Evolutionary conservation across 37 sponge, comb jelly and placozoan genomes (phyloP).

Genomic region (Hexactinellida sp.): DNA sequence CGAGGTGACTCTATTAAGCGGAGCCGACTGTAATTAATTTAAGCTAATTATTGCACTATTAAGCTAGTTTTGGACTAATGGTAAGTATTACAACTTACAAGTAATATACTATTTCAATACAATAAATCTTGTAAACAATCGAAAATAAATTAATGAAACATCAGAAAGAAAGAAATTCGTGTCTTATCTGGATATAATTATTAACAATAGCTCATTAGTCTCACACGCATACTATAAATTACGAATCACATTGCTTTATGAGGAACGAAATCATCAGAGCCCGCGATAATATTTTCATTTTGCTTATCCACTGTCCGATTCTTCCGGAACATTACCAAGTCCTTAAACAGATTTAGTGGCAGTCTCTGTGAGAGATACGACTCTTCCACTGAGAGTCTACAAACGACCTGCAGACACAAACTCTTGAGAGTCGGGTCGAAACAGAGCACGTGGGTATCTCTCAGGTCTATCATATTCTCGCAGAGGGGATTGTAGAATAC

Average conservation of each 20-base stretch:
- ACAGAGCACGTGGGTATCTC: background rate
- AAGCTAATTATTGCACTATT: too few species aligned
- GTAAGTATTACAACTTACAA: too few species aligned
- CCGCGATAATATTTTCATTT: background rate
- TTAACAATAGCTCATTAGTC: too few species aligned
- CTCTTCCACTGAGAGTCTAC: background rate
- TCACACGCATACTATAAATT: too few species aligned
- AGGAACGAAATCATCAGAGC: background rate
- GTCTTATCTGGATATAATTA: too few species aligned
- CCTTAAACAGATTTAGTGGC: background rate
- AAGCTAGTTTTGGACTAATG: too few species aligned
- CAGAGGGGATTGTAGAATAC: background rate
- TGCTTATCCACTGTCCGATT: background rate
- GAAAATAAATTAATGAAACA: too few species aligned
- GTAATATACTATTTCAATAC: too few species aligned
- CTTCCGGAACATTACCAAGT: background rate
- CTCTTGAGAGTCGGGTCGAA: background rate
- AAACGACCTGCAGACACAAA: background rate
- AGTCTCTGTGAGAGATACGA: background rate
- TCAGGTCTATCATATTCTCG: background rate
- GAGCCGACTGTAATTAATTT: too few species aligned
- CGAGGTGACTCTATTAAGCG: too few species aligned
- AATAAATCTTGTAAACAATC: too few species aligned
- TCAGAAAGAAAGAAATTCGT: too few species aligned
- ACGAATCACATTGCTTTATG: background rate